Conservation (phyloP, 2,113 vertebrate species). For the Oncorhynchus clarkii region DNA sequence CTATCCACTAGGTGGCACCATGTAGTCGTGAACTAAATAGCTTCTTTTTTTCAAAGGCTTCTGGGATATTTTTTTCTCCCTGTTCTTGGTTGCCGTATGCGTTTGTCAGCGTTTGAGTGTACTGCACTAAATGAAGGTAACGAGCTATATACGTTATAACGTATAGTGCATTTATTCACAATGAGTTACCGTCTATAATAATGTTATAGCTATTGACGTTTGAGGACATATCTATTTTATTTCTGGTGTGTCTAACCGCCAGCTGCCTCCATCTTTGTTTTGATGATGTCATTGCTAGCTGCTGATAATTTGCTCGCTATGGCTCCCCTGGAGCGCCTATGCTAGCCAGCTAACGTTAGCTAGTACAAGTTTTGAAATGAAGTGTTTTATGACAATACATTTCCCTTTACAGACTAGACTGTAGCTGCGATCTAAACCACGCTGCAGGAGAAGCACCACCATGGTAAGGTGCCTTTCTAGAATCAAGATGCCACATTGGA, state of each 20-base stretch:
- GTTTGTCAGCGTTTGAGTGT: too few relatives aligned
- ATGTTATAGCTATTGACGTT: too few relatives aligned
- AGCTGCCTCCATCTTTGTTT: slow-evolving; percentile 1
- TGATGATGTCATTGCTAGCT: neutral
- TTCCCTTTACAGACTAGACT: too few relatives aligned
- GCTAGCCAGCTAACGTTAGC: too few relatives aligned
- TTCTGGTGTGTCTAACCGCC: neutral
- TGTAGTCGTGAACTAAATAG: neutral
- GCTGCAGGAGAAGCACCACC: neutral
- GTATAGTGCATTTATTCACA: neutral
- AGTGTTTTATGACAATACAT: too few relatives aligned
- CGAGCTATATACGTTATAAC: neutral
- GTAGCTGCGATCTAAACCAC: neutral
- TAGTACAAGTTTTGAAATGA: too few relatives aligned
- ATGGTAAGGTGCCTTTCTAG: slow-evolving; percentile 1
- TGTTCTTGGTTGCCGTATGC: neutral
- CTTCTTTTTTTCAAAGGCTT: neutral
- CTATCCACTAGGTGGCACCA: neutral
- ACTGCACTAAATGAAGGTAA: neutral
- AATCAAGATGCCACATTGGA: neutral
- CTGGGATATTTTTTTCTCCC: neutral
- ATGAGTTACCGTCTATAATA: neutral
- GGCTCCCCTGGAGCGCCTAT: too few relatives aligned
- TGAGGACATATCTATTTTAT: neutral
- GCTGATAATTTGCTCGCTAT: neutral